phyloP scores from a whole-genome alignment of 2,797 vertebrate species.

The Parauchenoglanis punctatus region DNA sequence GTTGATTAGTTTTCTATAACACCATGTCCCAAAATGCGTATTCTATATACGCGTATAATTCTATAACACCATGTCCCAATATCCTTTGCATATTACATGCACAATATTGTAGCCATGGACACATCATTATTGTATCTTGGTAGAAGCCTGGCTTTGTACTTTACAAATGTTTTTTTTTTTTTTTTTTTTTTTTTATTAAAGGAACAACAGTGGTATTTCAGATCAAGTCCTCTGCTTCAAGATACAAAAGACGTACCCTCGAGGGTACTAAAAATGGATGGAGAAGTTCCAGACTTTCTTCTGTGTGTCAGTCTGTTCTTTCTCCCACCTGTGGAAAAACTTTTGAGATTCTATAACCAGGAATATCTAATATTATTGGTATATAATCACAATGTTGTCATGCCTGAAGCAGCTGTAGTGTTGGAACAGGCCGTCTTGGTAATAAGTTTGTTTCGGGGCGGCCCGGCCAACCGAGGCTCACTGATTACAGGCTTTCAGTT shows the following conservation, averaged over 20 bases:
- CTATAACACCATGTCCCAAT: background rate
- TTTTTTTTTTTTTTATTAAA: background rate
- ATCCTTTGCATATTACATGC: background rate
- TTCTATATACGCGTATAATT: too few relatives aligned
- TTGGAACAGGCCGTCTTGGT: background rate
- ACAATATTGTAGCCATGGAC: background rate
- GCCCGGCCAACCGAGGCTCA: background rate
- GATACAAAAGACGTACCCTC: background rate
- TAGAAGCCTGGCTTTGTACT: background rate
- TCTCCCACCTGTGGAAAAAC: background rate
- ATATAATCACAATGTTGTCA: background rate
- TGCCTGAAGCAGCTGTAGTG: constrained; percentile 17
- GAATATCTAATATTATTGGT: background rate
- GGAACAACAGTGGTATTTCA: background rate
- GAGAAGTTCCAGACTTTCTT: background rate
- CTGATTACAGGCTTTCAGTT: constrained; percentile 14
- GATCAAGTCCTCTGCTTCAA: background rate
- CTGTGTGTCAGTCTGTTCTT: background rate
- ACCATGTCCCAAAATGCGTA: background rate
- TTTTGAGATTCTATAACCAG: background rate
- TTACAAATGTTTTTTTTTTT: background rate
- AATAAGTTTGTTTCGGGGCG: constrained; percentile 23
- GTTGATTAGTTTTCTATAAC: background rate
- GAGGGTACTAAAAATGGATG: background rate
- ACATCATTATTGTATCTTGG: background rate